These are phyloP conservation scores for Drosophila sturtevanti DNA, from an alignment of 1,140 invertebrate genomes.

Conservation along the genomic window DNA sequence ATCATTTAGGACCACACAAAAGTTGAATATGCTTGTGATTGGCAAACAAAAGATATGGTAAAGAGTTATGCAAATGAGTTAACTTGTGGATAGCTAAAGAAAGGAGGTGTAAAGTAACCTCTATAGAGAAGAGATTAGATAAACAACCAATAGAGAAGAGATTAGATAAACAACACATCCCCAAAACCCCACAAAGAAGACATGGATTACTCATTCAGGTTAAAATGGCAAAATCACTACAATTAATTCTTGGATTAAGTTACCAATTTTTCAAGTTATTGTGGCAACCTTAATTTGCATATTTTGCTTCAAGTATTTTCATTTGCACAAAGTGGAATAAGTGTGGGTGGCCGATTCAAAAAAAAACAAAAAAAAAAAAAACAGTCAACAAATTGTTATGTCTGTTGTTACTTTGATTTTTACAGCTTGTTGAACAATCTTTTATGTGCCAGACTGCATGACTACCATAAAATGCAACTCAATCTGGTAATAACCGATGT, in stretches of 20 bases:
- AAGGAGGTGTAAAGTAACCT: not conserved
- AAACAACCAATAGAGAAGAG: not conserved
- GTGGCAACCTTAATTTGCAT: slow-evolving; percentile 41
- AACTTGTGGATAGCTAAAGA: slow-evolving; percentile 5
- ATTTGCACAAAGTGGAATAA: not conserved
- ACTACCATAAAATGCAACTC: slow-evolving; percentile 20
- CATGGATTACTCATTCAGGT: slow-evolving; percentile 51
- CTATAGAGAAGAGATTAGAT: too few species aligned
- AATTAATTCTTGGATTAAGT: slow-evolving; percentile 28
- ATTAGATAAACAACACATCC: slow-evolving; percentile 14
- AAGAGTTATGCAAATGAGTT: slow-evolving; percentile 36
- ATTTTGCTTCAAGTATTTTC: slow-evolving; percentile 10
- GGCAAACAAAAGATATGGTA: slow-evolving; percentile 7
- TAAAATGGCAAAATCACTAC: slow-evolving; percentile 27
- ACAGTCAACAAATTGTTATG: slow-evolving; percentile 61
- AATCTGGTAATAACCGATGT: not conserved
- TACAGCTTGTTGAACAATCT: slow-evolving; percentile 58
- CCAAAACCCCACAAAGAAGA: not conserved
- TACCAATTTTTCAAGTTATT: slow-evolving; percentile 36
- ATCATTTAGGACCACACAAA: slow-evolving; percentile 21
- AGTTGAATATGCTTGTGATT: not conserved
- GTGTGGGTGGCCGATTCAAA: slow-evolving; percentile 35
- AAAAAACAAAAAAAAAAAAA: too few species aligned
- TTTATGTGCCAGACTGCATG: slow-evolving; percentile 24
- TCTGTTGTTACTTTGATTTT: slow-evolving; percentile 44